Evolutionary conservation across 1,140 invertebrate species (phyloP).

Genomic region (Drosophila yakuba): DNA sequence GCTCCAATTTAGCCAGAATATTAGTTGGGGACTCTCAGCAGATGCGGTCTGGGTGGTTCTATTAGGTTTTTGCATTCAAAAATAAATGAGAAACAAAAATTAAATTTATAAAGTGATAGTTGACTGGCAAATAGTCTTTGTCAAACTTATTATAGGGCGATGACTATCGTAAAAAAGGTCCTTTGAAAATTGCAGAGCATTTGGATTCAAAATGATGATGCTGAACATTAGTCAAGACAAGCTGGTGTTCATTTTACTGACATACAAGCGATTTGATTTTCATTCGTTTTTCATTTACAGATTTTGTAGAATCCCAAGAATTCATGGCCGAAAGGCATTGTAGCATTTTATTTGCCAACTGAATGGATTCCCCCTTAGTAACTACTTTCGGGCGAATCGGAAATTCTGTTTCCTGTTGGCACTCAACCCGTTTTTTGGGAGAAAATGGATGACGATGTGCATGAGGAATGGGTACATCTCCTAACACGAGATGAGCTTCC

Average conservation of each 20-base stretch:
- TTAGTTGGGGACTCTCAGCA: constrained; percentile 26
- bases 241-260: background rate
- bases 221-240: background rate
- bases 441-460: constrained; percentile 13
- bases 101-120: background rate
- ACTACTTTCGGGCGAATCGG: constrained; percentile 40
- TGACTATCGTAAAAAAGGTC: background rate
- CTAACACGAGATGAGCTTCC: constrained; percentile 32
- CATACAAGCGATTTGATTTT: constrained; percentile 7
- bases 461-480: constrained; percentile 1
- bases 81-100: background rate
- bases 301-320: constrained; percentile 7
- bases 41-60: background rate
- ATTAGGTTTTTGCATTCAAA: constrained; percentile 7
- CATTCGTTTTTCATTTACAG: constrained; percentile 8
- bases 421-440: constrained; percentile 33
- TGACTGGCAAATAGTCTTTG: background rate
- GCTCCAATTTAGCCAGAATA: constrained; percentile 31
- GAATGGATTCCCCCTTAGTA: constrained; percentile 19
- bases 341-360: constrained; percentile 32
- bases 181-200: background rate
- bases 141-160: background rate
- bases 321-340: constrained; percentile 17
- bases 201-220: background rate
- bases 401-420: constrained; percentile 70